Evolutionary conservation across 92 coral and sea anemone genomes (phyloP), one percentile per base, ranked within the genome.

Genomic region (Galaxea fascicularis): DNA sequence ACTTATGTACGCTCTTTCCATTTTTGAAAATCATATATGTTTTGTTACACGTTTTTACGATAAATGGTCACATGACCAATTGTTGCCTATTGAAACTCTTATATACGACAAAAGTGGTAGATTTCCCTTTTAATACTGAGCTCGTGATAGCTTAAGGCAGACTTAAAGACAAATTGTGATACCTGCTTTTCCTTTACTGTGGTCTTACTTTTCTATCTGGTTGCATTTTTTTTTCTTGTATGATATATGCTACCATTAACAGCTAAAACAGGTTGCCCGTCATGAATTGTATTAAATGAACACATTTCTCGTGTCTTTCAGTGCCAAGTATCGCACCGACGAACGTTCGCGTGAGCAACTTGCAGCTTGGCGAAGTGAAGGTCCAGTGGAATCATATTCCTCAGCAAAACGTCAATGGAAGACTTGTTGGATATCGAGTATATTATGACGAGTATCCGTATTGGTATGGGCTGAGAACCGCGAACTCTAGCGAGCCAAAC

Each of bases 381-480:
- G 83, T 78, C 3, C 58, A 45, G 17, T 78, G 83, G 83, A 44
- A 64, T 45, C 73, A 73, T 17, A 63, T 78, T 16, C 83, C 83
- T 10, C 26, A 15, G 45, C 16, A 47, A 15, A 22, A 27, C 0
- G 83, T 47, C 0, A 64, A 78, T 51, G 83, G 83, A 10, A 9
- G 54, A 63, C 16, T 78, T 0, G 45, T 78, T 72, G 83, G 83
- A 25, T 78, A 78, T 51, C 41, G 72, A 65, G 73, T 78, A 12
- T 46, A 45, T 20, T 65, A 44, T 18, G 5, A 27, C 8, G 73
- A 78, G 29, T 45, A 28, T 25, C 2, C 0, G 4, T 76, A 76
- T 58, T 26, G 46, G 26, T 78, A 63, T 29, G n/a, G 27, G 10
- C 4, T 4, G n/a, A 62, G 12, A 8, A 62, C 16, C 22, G 72